Conservation (phyloP, 1,140 invertebrate genomes). For the Trichonephila clavipes region DNA sequence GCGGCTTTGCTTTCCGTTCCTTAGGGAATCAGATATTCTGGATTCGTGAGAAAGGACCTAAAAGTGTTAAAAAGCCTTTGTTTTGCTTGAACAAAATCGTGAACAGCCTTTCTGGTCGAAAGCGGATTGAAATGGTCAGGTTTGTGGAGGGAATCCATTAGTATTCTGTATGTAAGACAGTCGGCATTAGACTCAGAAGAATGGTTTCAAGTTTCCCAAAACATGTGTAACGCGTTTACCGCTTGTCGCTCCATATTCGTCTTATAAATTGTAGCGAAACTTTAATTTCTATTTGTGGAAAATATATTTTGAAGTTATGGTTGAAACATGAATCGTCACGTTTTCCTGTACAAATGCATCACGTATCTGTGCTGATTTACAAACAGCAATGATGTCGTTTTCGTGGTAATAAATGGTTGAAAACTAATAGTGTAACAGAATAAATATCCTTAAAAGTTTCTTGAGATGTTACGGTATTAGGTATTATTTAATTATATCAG, state of each 20-base stretch:
- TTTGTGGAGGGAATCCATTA: slow-evolving; percentile 11
- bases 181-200: not conserved
- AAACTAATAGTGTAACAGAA: too few species aligned
- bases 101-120: slow-evolving; percentile 8
- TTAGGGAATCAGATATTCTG: slow-evolving; percentile 10
- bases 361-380: too few species aligned
- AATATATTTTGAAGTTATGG: not conserved
- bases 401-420: too few species aligned
- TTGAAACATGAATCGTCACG: too few species aligned
- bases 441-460: too few species aligned
- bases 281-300: not conserved
- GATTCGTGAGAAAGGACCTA: slow-evolving; percentile 30
- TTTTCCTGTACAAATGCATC: too few species aligned
- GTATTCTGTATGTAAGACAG: not conserved
- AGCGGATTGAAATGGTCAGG: not conserved
- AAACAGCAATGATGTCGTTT: too few species aligned
- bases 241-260: not conserved
- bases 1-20: not conserved
- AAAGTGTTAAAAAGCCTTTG: slow-evolving; percentile 44
- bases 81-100: not conserved
- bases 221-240: not conserved
- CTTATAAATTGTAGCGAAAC: not conserved
- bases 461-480: too few species aligned
- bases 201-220: not conserved
- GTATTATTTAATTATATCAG: too few species aligned